Base-by-base conservation (phyloP, 1,140 invertebrate genomes). In the Eubasilissa regina region DNA sequence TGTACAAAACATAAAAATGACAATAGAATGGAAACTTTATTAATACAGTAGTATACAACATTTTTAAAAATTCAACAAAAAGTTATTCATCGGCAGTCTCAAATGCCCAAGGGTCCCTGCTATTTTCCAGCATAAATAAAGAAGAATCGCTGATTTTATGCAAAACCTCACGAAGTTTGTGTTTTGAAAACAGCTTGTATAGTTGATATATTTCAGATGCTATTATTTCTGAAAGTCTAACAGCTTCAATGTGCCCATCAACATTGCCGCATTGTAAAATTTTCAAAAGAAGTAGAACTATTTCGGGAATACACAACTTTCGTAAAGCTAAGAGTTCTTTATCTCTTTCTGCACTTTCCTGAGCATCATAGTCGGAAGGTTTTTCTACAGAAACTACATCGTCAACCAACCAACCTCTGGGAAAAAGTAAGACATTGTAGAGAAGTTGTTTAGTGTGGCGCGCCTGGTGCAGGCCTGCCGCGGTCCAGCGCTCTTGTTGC, bases 321-420 rank as follows among this genome's bases (percentile, higher is more conserved):
- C 97, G 91, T 11, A 99, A 87, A 81, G 93, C 91, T 47, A 92
- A 89, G 87, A 97, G 88, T 85, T 97, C 95, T 58, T 89, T 88
- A 0, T 77, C 68, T 75, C 89, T 88, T 75, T 90, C 86, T 84
- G 89, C 84, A 85, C 91, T 87, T 84, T 91, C 89, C 60, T 89
- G 86, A 64, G 88, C 84, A 60, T 87, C 88, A 10, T 87, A 84
- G 13, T 86, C 89, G n/a, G 81, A 76, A 0, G 86, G 86, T 0
- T 87, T 84, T 11, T 87, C 86, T 11, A 85, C 85, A 1, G 86
- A 84, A 74, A 86, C 86, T 73, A 90, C 88, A 77, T 89, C 89
- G 86, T 97, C 96, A 21, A 93, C 91, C 75, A 98, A 90, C 97
- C 97, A 99, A 43, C 96, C 96, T 82, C 96, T 94, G 51, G 96